These are phyloP conservation scores for Tympanoctomys barrerae DNA, from an alignment of 2,797 vertebrate genomes.

Conservation along the genomic window DNA sequence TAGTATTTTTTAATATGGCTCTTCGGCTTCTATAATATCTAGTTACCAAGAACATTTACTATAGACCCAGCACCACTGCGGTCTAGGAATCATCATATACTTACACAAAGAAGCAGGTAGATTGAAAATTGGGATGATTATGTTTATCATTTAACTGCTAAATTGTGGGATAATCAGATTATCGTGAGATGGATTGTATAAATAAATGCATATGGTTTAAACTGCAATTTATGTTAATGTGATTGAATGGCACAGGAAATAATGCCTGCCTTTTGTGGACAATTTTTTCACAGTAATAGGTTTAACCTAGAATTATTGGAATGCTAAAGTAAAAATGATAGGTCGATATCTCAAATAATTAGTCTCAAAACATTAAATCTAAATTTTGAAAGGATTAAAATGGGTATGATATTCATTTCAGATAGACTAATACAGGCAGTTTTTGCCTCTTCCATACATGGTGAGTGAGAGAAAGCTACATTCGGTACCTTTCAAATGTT, in stretches of 20 bases:
- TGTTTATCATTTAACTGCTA: not conserved
- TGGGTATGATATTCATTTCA: rapidly evolving
- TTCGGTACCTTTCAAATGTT: not conserved
- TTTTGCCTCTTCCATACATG: not conserved
- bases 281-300: not conserved
- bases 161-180: not conserved
- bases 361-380: not conserved
- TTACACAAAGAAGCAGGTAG: too few relatives aligned
- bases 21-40: not conserved
- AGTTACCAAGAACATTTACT: not conserved
- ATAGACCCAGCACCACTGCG: rapidly evolving
- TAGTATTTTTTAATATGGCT: not conserved
- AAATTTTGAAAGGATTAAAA: not conserved
- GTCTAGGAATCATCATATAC: not conserved
- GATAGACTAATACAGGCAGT: not conserved
- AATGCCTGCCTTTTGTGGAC: not conserved
- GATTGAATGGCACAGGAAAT: not conserved
- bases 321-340: not conserved
- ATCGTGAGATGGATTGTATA: not conserved
- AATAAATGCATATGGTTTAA: not conserved
- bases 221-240: not conserved
- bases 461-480: not conserved
- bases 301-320: not conserved
- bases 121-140: not conserved
- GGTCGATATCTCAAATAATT: not conserved